These are phyloP conservation scores for Endotricha flammealis DNA, from an alignment of 2,888 invertebrate species.

Conservation along the genomic window DNA sequence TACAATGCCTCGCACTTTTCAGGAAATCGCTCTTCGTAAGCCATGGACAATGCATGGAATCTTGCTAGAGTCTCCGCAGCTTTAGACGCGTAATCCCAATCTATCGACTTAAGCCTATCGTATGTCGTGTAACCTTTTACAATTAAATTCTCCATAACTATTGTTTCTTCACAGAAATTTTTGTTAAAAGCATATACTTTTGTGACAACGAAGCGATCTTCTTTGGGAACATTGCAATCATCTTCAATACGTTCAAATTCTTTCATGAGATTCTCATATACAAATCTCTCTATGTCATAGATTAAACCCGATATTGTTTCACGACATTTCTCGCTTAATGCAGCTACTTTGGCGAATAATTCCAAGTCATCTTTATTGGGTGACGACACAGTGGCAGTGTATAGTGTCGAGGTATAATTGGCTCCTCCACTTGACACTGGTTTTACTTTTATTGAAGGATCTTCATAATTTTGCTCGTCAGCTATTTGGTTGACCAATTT, in stretches of 20 bases:
- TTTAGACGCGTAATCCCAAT: conserved; percentile 33
- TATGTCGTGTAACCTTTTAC: conserved; percentile 29
- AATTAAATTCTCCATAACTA: conserved; percentile 38
- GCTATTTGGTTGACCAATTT: conserved; percentile 29
- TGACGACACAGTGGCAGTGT: conserved; percentile 23
- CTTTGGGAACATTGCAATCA: conserved; percentile 20
- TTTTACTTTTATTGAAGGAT: conserved; percentile 21
- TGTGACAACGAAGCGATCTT: conserved; percentile 24
- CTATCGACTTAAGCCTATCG: conserved; percentile 32
- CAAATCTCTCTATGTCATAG: conserved; percentile 29
- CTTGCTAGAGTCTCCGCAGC: conserved; percentile 33
- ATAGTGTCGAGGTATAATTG: conserved; percentile 40
- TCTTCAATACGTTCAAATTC: conserved; percentile 25
- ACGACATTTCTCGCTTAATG: conserved; percentile 27
- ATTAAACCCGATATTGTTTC: not conserved
- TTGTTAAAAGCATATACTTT: conserved; percentile 26
- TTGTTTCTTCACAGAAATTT: conserved; percentile 26
- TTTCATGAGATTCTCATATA: conserved; percentile 25
- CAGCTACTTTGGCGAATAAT: conserved; percentile 44
- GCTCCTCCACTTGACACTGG: conserved; percentile 38
- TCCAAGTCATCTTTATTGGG: conserved; percentile 24
- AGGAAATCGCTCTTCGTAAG: conserved; percentile 32
- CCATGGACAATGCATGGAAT: conserved; percentile 44
- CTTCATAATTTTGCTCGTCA: conserved; percentile 22
- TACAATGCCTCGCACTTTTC: conserved; percentile 22